A percentile compares a stretch with the other conserved stretches of the same genome.
phyloP scores from a whole-genome alignment of 1,140 invertebrate species.

The Notospermus geniculatus region DNA sequence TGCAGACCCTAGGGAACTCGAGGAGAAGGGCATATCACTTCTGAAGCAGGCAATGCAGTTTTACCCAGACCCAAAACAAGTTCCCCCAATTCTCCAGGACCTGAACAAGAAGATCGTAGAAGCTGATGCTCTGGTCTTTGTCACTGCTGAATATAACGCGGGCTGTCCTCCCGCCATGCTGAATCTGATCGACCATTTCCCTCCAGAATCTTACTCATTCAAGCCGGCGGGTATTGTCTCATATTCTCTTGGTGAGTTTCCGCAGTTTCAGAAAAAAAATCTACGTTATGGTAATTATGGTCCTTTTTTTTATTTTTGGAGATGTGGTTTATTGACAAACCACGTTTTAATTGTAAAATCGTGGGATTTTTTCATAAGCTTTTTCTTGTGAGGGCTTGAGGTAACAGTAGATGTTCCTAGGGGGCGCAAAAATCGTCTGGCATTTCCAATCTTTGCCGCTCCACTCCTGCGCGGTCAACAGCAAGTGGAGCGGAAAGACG shows the following conservation, averaged over 20 bases:
- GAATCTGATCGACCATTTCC: constrained; percentile 59
- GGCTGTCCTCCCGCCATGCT: constrained; percentile 55
- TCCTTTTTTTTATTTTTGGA: too few species aligned
- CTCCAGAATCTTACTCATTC: constrained; percentile 46
- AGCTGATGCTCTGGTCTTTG: constrained; percentile 57
- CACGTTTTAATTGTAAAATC: too few species aligned
- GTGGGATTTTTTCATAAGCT: too few species aligned
- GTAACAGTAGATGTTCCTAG: too few species aligned
- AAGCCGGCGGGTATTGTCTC: constrained; percentile 57
- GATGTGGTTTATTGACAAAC: too few species aligned
- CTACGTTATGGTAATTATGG: too few species aligned
- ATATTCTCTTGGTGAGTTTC: constrained; percentile 55
- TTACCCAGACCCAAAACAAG: constrained; percentile 36
- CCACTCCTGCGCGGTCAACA: too few species aligned
- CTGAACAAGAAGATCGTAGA: constrained; percentile 45
- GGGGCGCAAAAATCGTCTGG: too few species aligned
- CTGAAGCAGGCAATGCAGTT: constrained; percentile 51
- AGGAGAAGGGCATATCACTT: constrained; percentile 45
- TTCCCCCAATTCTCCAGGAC: constrained; percentile 50
- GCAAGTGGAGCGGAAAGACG: too few species aligned
- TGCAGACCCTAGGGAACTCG: constrained; percentile 47
- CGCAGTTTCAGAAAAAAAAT: not conserved
- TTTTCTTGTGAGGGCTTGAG: too few species aligned
- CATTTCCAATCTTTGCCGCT: too few species aligned
- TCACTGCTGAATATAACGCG: constrained; percentile 59